phyloP scores from a whole-genome alignment of 1,140 invertebrate species.

The Achatina immaculata region DNA sequence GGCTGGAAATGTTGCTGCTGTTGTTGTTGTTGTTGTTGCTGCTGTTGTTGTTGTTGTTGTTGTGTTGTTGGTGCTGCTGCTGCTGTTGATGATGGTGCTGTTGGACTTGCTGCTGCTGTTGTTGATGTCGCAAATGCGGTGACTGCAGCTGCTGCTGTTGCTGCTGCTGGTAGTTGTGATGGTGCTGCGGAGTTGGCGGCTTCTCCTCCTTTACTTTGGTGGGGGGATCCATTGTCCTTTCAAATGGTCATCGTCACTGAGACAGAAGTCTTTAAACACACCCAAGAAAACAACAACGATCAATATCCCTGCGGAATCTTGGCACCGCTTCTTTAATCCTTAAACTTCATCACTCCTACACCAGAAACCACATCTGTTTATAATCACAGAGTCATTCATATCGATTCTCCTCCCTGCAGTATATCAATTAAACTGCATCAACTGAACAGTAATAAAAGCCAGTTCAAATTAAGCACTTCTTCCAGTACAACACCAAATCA shows the following conservation, averaged over 20 bases:
- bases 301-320: too few relatives aligned
- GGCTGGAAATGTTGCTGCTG: not conserved
- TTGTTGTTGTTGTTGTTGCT: not conserved
- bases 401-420: too few relatives aligned
- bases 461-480: too few relatives aligned
- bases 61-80: not conserved
- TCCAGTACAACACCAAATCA: too few relatives aligned
- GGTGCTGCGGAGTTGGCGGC: not conserved
- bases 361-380: too few relatives aligned
- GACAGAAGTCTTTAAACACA: not conserved
- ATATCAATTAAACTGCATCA: too few relatives aligned
- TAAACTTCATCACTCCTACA: too few relatives aligned
- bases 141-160: not conserved
- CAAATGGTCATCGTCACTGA: not conserved
- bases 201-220: slow-evolving; percentile 16
- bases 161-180: not conserved
- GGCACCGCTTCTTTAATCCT: too few relatives aligned
- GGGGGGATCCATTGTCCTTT: not conserved
- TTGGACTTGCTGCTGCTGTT: not conserved
- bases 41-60: slow-evolving; percentile 12
- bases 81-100: not conserved
- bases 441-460: too few relatives aligned
- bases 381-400: too few relatives aligned
- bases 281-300: not conserved
- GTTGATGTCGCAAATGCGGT: not conserved